Evolutionary conservation across 2,888 invertebrate genomes (phyloP).

Genomic region (Sinhomidia bicolor): DNA sequence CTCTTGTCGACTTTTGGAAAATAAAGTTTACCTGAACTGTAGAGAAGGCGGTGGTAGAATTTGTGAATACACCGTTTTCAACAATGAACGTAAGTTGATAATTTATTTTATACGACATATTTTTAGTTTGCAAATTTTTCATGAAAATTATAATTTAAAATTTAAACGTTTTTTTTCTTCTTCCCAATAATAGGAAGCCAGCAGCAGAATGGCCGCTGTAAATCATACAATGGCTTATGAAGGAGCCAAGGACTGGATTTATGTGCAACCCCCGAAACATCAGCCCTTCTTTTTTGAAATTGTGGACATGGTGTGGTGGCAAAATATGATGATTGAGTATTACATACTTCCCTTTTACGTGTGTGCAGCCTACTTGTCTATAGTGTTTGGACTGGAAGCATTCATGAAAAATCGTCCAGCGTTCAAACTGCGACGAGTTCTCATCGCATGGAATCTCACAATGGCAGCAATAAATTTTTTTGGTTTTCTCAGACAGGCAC

Average conservation of each 20-base stretch:
- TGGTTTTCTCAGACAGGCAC: slow-evolving; percentile 72
- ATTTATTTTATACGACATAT: no score
- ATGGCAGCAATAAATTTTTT: slow-evolving; percentile 71
- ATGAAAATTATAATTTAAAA: no score
- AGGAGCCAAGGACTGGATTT: slow-evolving; percentile 74
- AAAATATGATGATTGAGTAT: slow-evolving; percentile 72
- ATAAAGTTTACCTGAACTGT: background rate
- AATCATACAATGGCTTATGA: slow-evolving; percentile 61
- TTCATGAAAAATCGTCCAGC: slow-evolving; percentile 67
- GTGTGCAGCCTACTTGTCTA: slow-evolving; percentile 60
- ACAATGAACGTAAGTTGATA: no score
- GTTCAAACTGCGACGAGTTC: slow-evolving; percentile 48
- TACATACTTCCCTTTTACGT: slow-evolving; percentile 70
- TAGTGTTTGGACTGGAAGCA: slow-evolving; percentile 69
- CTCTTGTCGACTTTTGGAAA: background rate
- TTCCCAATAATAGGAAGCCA: background rate
- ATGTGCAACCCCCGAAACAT: slow-evolving; percentile 71
- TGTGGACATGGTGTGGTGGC: slow-evolving; percentile 74
- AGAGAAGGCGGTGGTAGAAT: background rate
- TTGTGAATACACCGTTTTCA: no score
- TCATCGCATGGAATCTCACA: slow-evolving; percentile 67
- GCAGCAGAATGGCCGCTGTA: background rate
- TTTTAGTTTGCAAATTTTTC: no score
- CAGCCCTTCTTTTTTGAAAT: slow-evolving; percentile 72
- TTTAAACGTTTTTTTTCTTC: no score